phyloP scores from a whole-genome alignment of 1,140 invertebrate species.

The Oscheius sp. region DNA sequence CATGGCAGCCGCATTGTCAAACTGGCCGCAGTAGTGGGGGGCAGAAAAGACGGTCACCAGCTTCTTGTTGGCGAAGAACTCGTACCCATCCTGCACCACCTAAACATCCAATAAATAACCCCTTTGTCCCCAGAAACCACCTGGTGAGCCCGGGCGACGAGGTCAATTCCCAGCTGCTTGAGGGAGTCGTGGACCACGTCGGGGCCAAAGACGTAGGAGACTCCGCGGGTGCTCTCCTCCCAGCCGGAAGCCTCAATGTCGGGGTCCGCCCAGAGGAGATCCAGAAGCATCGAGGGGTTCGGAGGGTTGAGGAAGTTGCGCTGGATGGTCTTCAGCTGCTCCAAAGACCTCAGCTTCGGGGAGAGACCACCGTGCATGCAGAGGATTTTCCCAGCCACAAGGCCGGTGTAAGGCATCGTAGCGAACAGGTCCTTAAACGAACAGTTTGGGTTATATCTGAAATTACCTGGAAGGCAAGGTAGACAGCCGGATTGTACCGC shows the following conservation, averaged over 20 bases:
- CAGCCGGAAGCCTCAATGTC: constrained; percentile 61
- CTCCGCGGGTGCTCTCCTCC: constrained; percentile 66
- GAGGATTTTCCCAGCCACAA: constrained; percentile 80
- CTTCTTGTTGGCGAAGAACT: constrained; percentile 91
- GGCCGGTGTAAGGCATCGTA: constrained; percentile 64
- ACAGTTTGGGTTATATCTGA: not conserved
- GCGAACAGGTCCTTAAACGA: constrained; percentile 66
- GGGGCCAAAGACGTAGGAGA: constrained; percentile 54
- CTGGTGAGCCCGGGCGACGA: constrained; percentile 55
- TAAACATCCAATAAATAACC: constrained; percentile 84
- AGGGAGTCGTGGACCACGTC: constrained; percentile 47
- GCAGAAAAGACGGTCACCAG: constrained; percentile 76
- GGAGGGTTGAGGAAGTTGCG: constrained; percentile 68
- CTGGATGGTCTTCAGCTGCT: constrained; percentile 66
- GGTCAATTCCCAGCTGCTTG: constrained; percentile 42
- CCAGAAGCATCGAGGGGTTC: constrained; percentile 75
- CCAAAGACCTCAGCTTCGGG: constrained; percentile 70
- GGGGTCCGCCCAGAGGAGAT: constrained; percentile 77
- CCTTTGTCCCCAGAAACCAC: constrained; percentile 49
- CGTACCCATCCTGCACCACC: constrained; percentile 96
- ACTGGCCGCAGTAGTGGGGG: constrained; percentile 78
- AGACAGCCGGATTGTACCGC: constrained; percentile 64
- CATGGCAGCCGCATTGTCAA: constrained; percentile 38
- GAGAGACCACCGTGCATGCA: constrained; percentile 79
- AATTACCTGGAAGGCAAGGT: constrained; percentile 62